phyloP scores from a whole-genome alignment of 1,140 invertebrate species.

The Limonius californicus region DNA sequence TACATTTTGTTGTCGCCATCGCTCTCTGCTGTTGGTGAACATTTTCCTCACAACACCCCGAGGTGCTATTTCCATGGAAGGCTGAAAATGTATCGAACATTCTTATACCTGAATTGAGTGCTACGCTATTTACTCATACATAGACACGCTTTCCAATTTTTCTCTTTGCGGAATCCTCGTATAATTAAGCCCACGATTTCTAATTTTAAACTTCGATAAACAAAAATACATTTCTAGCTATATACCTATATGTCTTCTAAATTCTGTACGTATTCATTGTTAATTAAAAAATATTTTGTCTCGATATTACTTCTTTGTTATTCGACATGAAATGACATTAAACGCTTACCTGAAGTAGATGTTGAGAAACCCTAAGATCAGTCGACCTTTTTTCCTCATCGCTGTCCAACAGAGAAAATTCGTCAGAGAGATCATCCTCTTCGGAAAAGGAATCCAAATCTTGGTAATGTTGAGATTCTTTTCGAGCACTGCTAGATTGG shows the following conservation, averaged over 20 bases:
- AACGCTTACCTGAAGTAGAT: conserved; percentile 29
- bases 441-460: conserved; percentile 45
- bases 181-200: no score
- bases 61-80: conserved; percentile 29
- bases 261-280: no score
- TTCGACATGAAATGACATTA: no score
- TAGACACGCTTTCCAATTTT: no score
- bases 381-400: conserved; percentile 41
- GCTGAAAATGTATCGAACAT: conserved; percentile 22
- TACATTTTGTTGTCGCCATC: conserved; percentile 94
- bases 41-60: conserved; percentile 66
- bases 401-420: conserved; percentile 45
- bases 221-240: no score
- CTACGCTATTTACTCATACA: no score
- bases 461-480: conserved; percentile 23
- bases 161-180: no score
- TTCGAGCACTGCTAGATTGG: conserved; percentile 17
- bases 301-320: no score
- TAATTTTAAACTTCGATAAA: no score
- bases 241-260: no score
- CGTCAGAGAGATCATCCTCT: conserved; percentile 46
- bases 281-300: neutral
- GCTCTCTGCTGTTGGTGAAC: conserved; percentile 90
- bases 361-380: conserved; percentile 16
- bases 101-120: no score